phyloP scores from a whole-genome alignment of 2,113 vertebrate species.

The Pomatostomus ruficeps region DNA sequence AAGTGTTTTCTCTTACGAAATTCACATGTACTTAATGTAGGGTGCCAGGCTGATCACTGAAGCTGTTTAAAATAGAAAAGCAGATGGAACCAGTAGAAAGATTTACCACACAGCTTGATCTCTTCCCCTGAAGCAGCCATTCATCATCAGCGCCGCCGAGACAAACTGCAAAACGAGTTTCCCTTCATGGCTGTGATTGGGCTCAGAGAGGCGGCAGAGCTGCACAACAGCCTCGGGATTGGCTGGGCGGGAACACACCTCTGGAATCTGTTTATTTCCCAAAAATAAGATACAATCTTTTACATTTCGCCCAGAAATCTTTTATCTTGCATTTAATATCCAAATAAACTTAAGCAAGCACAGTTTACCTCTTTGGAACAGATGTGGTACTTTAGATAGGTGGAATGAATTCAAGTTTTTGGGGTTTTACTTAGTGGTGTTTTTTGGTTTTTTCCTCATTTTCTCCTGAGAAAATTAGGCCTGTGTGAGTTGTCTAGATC shows the following conservation, averaged over 20 bases:
- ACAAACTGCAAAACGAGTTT: constrained; percentile 75
- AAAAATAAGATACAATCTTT: constrained; percentile 34
- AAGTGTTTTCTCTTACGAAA: constrained; percentile 17
- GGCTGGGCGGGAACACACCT: constrained; percentile 78
- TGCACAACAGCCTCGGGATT: constrained; percentile 60
- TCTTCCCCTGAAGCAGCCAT: constrained; percentile 53
- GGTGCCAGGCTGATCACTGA: neutral
- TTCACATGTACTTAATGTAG: neutral
- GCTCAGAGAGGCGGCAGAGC: neutral
- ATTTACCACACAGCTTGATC: constrained; percentile 36
- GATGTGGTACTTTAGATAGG: neutral
- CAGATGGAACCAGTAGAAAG: constrained; percentile 40
- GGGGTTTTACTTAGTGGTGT: neutral
- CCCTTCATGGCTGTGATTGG: constrained; percentile 38
- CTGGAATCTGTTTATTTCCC: constrained; percentile 78
- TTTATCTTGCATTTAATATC: constrained; percentile 21
- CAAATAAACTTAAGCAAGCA: neutral
- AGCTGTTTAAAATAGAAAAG: constrained; percentile 59
- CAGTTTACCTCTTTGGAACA: neutral
- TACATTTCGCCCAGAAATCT: neutral
- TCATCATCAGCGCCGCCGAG: constrained; percentile 58
- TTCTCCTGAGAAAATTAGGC: neutral
- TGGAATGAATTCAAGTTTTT: neutral
- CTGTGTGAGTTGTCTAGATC: neutral
- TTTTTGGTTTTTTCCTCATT: neutral